A percentile compares a stretch with the other conserved stretches of the same genome.
Conservation (phyloP, 2,888 invertebrate genomes). For the Macrosiphum euphorbiae region DNA sequence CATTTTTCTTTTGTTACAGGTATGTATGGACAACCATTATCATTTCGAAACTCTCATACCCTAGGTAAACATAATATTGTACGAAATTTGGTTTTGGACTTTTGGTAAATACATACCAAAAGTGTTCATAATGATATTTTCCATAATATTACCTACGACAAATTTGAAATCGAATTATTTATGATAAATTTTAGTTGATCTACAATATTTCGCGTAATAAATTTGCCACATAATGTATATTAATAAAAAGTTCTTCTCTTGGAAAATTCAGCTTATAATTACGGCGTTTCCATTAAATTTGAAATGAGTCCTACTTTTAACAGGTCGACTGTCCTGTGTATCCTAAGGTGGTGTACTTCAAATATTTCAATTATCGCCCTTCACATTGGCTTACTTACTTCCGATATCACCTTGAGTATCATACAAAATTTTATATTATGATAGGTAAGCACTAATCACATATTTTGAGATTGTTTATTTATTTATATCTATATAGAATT, state of each 20-base stretch:
- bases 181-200: not conserved
- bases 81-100: not conserved
- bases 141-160: not conserved
- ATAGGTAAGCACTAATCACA: too few relatives aligned
- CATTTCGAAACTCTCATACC: not conserved
- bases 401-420: too few relatives aligned
- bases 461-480: too few relatives aligned
- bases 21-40: not conserved
- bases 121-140: too few relatives aligned
- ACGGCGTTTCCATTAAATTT: not conserved
- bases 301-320: not conserved
- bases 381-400: not conserved
- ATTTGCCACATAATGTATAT: not conserved
- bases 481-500: too few relatives aligned
- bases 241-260: not conserved
- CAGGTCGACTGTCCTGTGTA: too few relatives aligned
- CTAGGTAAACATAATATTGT: not conserved
- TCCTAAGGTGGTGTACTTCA: too few relatives aligned
- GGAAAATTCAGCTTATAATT: not conserved
- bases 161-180: not conserved
- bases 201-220: not conserved
- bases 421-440: too few relatives aligned
- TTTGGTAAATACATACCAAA: not conserved
- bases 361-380: not conserved
- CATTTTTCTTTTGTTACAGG: conserved; percentile 15